These are phyloP conservation scores for Podiceps cristatus DNA, from an alignment of 2,113 vertebrate species.

Conservation along the genomic window DNA sequence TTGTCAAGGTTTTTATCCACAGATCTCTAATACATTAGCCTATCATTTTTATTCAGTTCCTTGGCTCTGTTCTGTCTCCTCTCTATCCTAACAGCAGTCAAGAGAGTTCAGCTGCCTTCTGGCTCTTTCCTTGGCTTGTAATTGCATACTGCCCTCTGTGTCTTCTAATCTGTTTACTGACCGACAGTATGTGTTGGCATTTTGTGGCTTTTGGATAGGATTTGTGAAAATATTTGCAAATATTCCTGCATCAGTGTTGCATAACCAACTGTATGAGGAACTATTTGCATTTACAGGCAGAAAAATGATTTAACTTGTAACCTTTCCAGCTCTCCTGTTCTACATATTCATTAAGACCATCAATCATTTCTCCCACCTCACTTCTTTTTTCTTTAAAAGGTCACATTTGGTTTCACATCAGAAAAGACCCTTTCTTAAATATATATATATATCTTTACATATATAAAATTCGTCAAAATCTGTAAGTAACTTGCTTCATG, in stretches of 20 bases:
- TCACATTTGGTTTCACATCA: constrained; percentile 5
- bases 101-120: neutral
- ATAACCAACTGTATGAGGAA: neutral
- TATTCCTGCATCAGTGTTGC: constrained; percentile 11
- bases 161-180: constrained; percentile 38
- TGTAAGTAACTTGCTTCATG: neutral
- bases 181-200: neutral
- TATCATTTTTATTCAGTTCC: neutral
- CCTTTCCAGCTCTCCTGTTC: constrained; percentile 28
- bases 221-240: constrained; percentile 62
- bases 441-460: neutral
- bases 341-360: constrained; percentile 59
- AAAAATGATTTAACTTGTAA: constrained; percentile 49
- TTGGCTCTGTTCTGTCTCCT: neutral
- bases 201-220: constrained; percentile 20
- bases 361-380: constrained; percentile 25
- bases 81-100: neutral
- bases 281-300: constrained; percentile 38
- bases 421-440: neutral
- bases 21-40: neutral
- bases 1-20: neutral
- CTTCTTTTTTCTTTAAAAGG: neutral
- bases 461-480: neutral
- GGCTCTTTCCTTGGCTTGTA: neutral
- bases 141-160: constrained; percentile 32